Percentiles rank a stretch among this genome's conserved stretches.
These are phyloP conservation scores for Scaptomyza polygonia DNA, from an alignment of 2,888 invertebrate species.

Conservation along the genomic window DNA sequence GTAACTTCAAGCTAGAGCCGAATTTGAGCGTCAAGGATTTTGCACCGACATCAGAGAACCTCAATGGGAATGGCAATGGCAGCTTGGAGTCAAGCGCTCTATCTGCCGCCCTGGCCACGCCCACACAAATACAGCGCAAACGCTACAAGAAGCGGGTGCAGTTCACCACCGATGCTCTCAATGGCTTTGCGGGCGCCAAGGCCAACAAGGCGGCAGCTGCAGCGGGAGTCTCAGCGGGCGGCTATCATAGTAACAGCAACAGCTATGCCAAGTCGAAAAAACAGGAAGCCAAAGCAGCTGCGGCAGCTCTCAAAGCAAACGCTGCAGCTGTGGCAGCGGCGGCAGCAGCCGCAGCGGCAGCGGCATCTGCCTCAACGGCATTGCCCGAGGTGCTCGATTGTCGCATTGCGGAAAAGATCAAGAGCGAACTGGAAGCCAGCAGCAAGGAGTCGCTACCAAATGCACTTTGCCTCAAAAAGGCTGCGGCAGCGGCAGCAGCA, in stretches of 20 bases:
- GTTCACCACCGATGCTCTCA: conserved; percentile 81
- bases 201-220: conserved; percentile 34
- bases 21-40: conserved; percentile 84
- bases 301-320: conserved; percentile 60
- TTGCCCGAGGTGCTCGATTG: conserved; percentile 84
- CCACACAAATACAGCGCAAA: conserved; percentile 69
- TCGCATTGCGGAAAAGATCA: conserved; percentile 84
- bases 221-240: neutral
- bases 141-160: conserved; percentile 84
- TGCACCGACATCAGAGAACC: conserved; percentile 69
- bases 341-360: conserved; percentile 66
- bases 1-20: conserved; percentile 83
- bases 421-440: conserved; percentile 83
- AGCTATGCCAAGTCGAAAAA: conserved; percentile 76
- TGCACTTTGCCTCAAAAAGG: conserved; percentile 77
- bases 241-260: conserved; percentile 20
- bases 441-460: conserved; percentile 73
- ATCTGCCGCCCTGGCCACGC: conserved; percentile 47
- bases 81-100: conserved; percentile 29
- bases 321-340: conserved; percentile 32
- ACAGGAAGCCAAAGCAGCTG: conserved; percentile 79
- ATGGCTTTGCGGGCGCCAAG: conserved; percentile 65
- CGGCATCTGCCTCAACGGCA: conserved; percentile 48
- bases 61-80: conserved; percentile 45
- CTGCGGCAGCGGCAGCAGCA: conserved; percentile 60